Percentiles rank a stretch among this genome's conserved stretches.
These are phyloP conservation scores for Zosterops borbonicus DNA, from an alignment of 2,113 vertebrate species.

Conservation along the genomic window DNA sequence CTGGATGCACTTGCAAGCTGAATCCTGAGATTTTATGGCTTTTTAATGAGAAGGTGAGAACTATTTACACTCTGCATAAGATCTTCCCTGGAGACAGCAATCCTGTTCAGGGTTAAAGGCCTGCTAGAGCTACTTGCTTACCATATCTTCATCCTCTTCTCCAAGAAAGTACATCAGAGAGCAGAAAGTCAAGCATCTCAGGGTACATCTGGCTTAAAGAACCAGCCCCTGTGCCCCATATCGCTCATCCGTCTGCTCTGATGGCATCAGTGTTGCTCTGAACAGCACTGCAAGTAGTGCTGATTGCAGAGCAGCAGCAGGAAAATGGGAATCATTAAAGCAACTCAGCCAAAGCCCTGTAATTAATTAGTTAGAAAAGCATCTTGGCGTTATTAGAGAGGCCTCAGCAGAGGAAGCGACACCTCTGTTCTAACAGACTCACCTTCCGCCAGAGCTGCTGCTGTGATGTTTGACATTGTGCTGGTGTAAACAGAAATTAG, in stretches of 20 bases:
- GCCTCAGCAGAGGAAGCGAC: constrained; percentile 40
- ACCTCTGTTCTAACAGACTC: not conserved
- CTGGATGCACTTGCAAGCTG: not conserved
- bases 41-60: constrained; percentile 2
- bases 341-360: constrained; percentile 46
- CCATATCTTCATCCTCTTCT: not conserved
- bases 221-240: not conserved
- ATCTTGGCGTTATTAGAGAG: constrained; percentile 46
- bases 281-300: constrained; percentile 49
- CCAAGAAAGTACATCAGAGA: not conserved
- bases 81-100: not conserved
- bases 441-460: constrained; percentile 17
- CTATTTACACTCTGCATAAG: not conserved
- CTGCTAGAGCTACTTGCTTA: not conserved
- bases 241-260: not conserved
- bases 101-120: not conserved
- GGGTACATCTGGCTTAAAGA: not conserved
- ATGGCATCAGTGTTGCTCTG: constrained; percentile 32
- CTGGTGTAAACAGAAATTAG: constrained; percentile 51
- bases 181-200: constrained; percentile 7
- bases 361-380: constrained; percentile 70
- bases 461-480: constrained; percentile 37
- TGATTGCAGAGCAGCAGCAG: constrained; percentile 69
- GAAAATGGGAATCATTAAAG: constrained; percentile 64
- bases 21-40: not conserved